A percentile compares a stretch with the other conserved stretches of the same genome.
phyloP scores from a whole-genome alignment of 2,888 invertebrate genomes.

The Tethea ocularis region DNA sequence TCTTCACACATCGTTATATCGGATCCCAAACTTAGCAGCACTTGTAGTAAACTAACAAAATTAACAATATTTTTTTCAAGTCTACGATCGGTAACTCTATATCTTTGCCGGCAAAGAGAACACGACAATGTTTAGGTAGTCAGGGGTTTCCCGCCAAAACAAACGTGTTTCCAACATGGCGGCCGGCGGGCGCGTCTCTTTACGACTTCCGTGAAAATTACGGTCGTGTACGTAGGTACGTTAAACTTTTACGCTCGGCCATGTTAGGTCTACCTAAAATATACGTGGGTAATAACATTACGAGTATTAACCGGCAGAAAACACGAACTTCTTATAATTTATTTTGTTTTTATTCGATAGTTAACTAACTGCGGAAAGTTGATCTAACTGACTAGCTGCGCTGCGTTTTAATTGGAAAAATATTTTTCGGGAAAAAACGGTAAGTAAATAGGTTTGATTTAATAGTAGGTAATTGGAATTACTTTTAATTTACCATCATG shows the following conservation, averaged over 20 bases:
- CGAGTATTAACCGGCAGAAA: slow-evolving; percentile 42
- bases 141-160: slow-evolving; percentile 65
- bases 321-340: slow-evolving; percentile 41
- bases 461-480: too few relatives aligned
- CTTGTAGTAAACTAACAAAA: too few relatives aligned
- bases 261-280: slow-evolving; percentile 48
- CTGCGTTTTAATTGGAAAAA: not conserved
- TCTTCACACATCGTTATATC: too few relatives aligned
- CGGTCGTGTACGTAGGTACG: slow-evolving; percentile 65
- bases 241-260: slow-evolving; percentile 72
- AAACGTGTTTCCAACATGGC: slow-evolving; percentile 67
- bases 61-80: not conserved
- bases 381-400: slow-evolving; percentile 15
- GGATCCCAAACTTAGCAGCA: too few relatives aligned
- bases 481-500: too few relatives aligned
- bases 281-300: slow-evolving; percentile 50
- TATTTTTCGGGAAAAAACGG: not conserved
- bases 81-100: not conserved
- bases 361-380: slow-evolving; percentile 21
- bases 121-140: slow-evolving; percentile 16
- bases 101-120: slow-evolving; percentile 20
- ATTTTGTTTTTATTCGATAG: slow-evolving; percentile 36
- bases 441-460: too few relatives aligned
- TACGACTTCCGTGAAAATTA: slow-evolving; percentile 78
- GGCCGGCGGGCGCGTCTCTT: slow-evolving; percentile 59